phyloP scores from a whole-genome alignment of 64 coral and sea anemone genomes.

The Porites lutea region DNA sequence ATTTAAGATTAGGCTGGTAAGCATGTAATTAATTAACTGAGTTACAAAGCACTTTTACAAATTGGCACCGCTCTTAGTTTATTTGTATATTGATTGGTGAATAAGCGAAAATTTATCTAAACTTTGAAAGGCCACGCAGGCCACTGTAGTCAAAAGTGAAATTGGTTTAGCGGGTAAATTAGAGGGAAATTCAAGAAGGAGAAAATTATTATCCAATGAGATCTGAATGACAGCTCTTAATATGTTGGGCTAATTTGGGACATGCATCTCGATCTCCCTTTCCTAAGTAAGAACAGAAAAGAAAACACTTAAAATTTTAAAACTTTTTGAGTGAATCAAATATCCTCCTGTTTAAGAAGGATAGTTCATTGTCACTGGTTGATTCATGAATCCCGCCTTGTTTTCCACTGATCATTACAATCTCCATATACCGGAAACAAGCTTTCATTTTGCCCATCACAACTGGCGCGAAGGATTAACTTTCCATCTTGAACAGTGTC shows the following conservation, averaged over 20 bases:
- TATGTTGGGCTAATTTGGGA: background rate
- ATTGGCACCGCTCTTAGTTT: background rate
- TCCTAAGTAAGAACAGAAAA: background rate
- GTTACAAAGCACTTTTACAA: background rate
- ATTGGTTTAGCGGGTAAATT: slow-evolving; percentile 25
- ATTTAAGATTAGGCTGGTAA: slow-evolving; percentile 31
- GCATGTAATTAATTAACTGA: slow-evolving; percentile 24
- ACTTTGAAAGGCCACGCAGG: background rate
- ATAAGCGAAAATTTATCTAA: background rate
- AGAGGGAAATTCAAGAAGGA: slow-evolving; percentile 32
- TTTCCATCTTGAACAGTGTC: background rate
- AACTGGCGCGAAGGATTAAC: slow-evolving; percentile 30
- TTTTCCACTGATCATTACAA: slow-evolving; percentile 4
- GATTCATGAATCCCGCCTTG: slow-evolving; percentile 16
- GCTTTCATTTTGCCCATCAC: slow-evolving; percentile 46
- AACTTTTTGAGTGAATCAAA: background rate
- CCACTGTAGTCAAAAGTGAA: background rate
- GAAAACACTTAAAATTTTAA: background rate
- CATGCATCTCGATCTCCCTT: background rate
- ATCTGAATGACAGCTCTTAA: slow-evolving; percentile 37
- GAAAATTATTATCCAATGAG: slow-evolving; percentile 45
- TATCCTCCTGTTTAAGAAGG: background rate
- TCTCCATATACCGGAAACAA: slow-evolving; percentile 48
- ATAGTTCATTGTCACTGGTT: background rate
- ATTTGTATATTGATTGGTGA: background rate